These are phyloP conservation scores for Microtus ochrogaster DNA, from an alignment of 2,113 vertebrate genomes.

Conservation along the genomic window DNA sequence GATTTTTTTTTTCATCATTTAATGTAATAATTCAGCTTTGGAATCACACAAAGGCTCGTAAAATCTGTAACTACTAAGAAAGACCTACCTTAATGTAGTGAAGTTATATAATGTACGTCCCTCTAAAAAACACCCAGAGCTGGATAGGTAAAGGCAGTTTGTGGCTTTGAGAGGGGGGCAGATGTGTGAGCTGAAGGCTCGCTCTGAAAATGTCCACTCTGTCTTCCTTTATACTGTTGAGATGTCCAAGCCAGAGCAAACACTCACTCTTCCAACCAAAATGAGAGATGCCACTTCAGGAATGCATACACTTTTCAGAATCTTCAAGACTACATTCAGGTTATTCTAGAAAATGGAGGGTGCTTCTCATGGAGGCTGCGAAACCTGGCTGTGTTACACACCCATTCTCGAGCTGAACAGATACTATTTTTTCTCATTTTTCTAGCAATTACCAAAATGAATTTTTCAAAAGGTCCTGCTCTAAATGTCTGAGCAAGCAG, in stretches of 20 bases:
- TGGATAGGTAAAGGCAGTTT: not conserved
- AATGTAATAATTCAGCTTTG: slow-evolving; percentile 10
- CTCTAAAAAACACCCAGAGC: not conserved
- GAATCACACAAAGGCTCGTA: not conserved
- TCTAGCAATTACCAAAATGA: slow-evolving; percentile 65
- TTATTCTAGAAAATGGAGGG: slow-evolving; percentile 67
- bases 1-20: slow-evolving; percentile 10
- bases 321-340: not conserved
- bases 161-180: slow-evolving; percentile 43
- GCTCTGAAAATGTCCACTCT: slow-evolving; percentile 47
- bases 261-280: slow-evolving; percentile 65
- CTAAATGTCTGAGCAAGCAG: not conserved
- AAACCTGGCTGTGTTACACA: slow-evolving; percentile 62
- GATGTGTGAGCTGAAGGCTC: not conserved
- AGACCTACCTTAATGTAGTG: not conserved
- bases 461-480: slow-evolving; percentile 57
- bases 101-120: not conserved
- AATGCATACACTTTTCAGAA: slow-evolving; percentile 65
- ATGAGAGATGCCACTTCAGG: slow-evolving; percentile 43
- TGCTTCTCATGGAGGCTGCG: slow-evolving; percentile 54
- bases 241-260: slow-evolving; percentile 79
- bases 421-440: slow-evolving; percentile 4
- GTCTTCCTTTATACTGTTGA: slow-evolving; percentile 44
- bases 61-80: not conserved
- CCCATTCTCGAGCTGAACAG: slow-evolving; percentile 57